Evolutionary conservation across 2,113 vertebrate species (phyloP).

Genomic region (Pteropus alecto): DNA sequence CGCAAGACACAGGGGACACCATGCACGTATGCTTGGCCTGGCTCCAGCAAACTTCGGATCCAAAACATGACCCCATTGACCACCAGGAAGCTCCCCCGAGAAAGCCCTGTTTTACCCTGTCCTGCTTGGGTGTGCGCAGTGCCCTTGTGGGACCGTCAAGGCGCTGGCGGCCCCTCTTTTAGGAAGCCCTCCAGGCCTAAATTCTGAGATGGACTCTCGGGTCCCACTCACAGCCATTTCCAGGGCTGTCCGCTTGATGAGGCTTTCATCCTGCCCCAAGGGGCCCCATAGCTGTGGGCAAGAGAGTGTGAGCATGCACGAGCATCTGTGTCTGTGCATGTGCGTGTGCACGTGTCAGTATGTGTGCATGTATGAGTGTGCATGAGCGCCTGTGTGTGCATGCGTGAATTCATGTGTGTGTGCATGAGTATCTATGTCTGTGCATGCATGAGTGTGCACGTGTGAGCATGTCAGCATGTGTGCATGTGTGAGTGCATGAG

Average conservation of each 20-base stretch:
- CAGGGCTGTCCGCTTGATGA: neutral
- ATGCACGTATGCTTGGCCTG: too few relatives aligned
- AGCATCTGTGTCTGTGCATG: neutral
- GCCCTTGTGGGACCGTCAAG: rapidly evolving
- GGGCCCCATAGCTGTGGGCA: neutral
- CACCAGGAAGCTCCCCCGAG: too few relatives aligned
- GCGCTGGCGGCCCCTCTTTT: rapidly evolving
- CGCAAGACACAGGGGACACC: rapidly evolving
- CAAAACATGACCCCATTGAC: rapidly evolving
- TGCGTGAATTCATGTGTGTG: rapidly evolving
- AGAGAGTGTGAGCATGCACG: neutral
- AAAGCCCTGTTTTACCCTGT: neutral
- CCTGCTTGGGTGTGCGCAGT: rapidly evolving
- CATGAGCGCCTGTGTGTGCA: too few relatives aligned
- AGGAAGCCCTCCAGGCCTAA: rapidly evolving
- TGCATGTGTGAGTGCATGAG: too few relatives aligned
- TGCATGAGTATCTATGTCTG: neutral
- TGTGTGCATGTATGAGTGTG: too few relatives aligned
- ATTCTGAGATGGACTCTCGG: rapidly evolving
- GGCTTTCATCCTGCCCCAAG: neutral
- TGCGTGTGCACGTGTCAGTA: rapidly evolving
- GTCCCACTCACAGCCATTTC: neutral
- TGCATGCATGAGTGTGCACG: too few relatives aligned
- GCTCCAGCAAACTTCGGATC: too few relatives aligned
- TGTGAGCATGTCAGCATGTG: too few relatives aligned